Evolutionary conservation across 2,797 vertebrate species (phyloP).

Genomic region (Hylomyscus alleni): DNA sequence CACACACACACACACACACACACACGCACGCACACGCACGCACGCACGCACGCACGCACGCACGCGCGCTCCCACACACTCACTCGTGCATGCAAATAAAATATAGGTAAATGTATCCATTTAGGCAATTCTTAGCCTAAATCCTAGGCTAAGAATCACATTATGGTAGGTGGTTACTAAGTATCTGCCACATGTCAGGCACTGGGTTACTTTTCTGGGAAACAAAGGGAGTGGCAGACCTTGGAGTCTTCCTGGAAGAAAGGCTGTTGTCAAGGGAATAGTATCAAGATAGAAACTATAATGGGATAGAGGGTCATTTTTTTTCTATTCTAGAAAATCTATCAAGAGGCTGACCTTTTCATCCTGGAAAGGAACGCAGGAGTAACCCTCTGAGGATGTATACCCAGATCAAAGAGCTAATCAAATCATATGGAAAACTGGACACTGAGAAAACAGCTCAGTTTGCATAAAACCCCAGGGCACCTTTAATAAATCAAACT

Average conservation of each 20-base stretch:
- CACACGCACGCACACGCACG: background rate
- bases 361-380: background rate
- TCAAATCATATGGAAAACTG: slow-evolving; percentile 22
- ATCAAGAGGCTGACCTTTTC: background rate
- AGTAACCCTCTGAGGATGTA: background rate
- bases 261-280: background rate
- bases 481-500: background rate
- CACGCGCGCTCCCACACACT: too few relatives aligned
- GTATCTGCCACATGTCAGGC: background rate
- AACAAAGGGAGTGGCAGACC: background rate
- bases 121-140: background rate
- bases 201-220: slow-evolving; percentile 8
- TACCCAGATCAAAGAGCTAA: slow-evolving; percentile 13
- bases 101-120: slow-evolving; percentile 25
- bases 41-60: too few relatives aligned
- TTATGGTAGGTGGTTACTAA: background rate
- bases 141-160: background rate
- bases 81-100: background rate
- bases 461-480: background rate
- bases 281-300: background rate
- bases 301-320: background rate
- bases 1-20: background rate
- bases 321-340: background rate
- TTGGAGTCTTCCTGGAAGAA: background rate
- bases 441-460: background rate